Base-by-base conservation (phyloP, 2,888 invertebrate genomes). In the Lissonota sp. region DNA sequence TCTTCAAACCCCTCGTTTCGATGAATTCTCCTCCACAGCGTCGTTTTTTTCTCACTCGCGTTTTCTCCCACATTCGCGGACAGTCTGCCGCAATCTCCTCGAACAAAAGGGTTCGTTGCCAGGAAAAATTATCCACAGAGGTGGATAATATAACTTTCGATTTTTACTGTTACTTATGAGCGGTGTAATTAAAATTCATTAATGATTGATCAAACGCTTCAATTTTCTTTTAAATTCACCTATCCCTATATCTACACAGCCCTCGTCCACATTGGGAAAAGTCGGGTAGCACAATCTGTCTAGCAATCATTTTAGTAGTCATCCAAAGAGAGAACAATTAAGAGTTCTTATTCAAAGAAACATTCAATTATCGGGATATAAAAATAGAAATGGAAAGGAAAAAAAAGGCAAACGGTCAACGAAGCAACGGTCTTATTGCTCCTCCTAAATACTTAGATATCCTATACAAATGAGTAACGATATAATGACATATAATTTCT, bases 401-500 rank as follows among this genome's bases (percentile, higher is more conserved):
- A 12, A 26, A 44, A 39, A 49, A 8, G 12, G 44, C 10, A 57
- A 10, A 58, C 3, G 53, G 42, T n/a, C 12, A 53, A 53, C 6
- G 12, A 6, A 53, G n/a, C 12, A 14, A 53, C 12, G 14, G 12
- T 53, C 12, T 53, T 42, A 6, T 42, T 44, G 6, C 10, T 44
- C 10, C 10, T 44, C 10, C 10, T 44, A 44, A 8, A 44, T 10
- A 53, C 53, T 6, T 12, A 49, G 7, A 49, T 58, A 14, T 71
- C 40, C 63, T 64, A 51, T 67, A 51, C 49, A 39, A 70, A 79
- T 79, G 71, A 75, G 55, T 75, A 75, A 79, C 71, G 67, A 75
- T 82, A 51, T 82, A 82, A 79, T 82, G 66, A 82, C 70, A 75
- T 71, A 49, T 75, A 63, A 75, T 74, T 72, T 71, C 57, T 74